Conservation (phyloP, 2,888 invertebrate genomes). For the Gnatocerus cornutus region DNA sequence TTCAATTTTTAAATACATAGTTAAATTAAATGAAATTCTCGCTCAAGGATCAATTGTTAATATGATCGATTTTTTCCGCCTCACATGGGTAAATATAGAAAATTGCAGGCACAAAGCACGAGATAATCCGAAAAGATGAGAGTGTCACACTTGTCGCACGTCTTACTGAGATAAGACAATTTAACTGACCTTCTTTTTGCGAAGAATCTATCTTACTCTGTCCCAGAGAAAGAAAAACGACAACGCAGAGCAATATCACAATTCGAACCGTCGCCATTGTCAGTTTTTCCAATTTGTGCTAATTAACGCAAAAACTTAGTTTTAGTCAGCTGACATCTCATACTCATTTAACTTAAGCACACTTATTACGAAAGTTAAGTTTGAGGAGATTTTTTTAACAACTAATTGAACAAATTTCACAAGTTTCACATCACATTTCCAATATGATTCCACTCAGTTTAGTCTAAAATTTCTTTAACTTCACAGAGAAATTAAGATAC, state of each 20-base stretch:
- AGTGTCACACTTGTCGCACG: neutral
- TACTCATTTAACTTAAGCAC: conserved; percentile 13
- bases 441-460: conserved; percentile 2
- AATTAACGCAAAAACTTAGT: conserved; percentile 10
- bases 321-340: neutral
- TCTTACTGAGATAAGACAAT: conserved; percentile 33
- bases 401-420: conserved; percentile 8
- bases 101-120: too few species aligned
- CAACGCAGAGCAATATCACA: conserved; percentile 48
- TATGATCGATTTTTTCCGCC: too few species aligned
- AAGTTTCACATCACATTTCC: conserved; percentile 29
- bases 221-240: conserved; percentile 48
- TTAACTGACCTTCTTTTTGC: conserved; percentile 56
- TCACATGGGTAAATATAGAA: too few species aligned
- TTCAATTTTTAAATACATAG: too few species aligned
- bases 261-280: conserved; percentile 49
- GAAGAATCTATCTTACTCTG: conserved; percentile 52
- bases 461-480: conserved; percentile 5
- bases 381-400: conserved; percentile 13
- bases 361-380: conserved; percentile 25
- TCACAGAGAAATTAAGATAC: conserved; percentile 2
- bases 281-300: neutral
- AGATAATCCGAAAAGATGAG: too few species aligned
- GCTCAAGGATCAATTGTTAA: too few species aligned
- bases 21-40: too few species aligned